Base-by-base conservation (phyloP, 2,797 vertebrate genomes). In the Bradypodion ventrale region DNA sequence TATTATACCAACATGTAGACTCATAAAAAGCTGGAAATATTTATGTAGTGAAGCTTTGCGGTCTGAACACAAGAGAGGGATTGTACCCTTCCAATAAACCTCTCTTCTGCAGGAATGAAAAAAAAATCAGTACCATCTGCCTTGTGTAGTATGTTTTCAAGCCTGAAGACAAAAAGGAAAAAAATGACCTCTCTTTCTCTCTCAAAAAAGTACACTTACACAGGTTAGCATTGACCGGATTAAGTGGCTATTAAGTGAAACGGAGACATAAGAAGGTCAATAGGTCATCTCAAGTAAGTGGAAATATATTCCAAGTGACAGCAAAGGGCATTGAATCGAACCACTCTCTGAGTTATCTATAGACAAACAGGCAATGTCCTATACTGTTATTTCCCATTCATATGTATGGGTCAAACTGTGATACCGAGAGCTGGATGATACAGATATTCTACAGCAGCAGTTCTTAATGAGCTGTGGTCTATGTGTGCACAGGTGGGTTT, bases 241-340 rank as follows among this genome's bases (percentile, higher is more conserved):
- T 83, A 80, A 87, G 72, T 70, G 85, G 82, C 76, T 87, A 75
- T 80, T 87, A 83, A 83, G 65, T 83, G 82, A 87, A 83, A 87
- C 56, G 70, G 82, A 80, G 82, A 80, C 65, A 80, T 70, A 80
- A 76, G 72, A 16, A 76, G 82, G 85, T 83, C 83, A 80, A 80
- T 42, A 87, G 77, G 77, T 87, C 77, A 72, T n/a, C 15, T 62
- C 25, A 49, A 63, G 59, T 42, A 75, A 87, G 82, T 49, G 7
- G 78, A 83, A 83, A 76, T 76, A 63, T 69, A 87, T 87, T 83
- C 42, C 85, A 83, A 29, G 15, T 80, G 82, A 70, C 77, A 70
- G 80, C 83, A 87, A 76, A 70, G 69, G 77, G 52, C 74, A 82
- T 78, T 77, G 40, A 35, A 73, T 72, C 73, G 74, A 86, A 70